Evolutionary conservation across 2,797 vertebrate genomes (phyloP).

Genomic region (Anguilla marmorata): DNA sequence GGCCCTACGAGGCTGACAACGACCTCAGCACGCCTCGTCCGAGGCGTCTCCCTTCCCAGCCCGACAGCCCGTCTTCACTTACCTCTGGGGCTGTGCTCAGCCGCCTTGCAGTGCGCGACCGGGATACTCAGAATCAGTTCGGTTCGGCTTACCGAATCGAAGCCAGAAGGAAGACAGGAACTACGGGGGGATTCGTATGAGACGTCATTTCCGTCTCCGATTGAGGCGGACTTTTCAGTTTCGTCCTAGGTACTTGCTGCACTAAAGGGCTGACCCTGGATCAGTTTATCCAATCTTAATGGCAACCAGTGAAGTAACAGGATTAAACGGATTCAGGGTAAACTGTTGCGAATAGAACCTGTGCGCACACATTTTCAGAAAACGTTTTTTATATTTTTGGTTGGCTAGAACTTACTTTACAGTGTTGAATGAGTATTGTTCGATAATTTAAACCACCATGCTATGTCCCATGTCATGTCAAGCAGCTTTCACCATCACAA

Average conservation of each 20-base stretch:
- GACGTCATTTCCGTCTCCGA: constrained; percentile 69
- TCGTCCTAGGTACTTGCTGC: background rate
- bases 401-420: background rate
- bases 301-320: background rate
- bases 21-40: constrained; percentile 33
- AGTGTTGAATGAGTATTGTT: background rate
- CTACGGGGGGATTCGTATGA: constrained; percentile 58
- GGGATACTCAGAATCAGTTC: constrained; percentile 46
- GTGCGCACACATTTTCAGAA: background rate
- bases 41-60: background rate
- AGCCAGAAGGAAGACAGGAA: constrained; percentile 62
- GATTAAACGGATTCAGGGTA: constrained; percentile 5
- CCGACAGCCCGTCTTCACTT: constrained; percentile 46
- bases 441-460: background rate
- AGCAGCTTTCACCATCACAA: background rate
- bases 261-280: background rate
- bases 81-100: constrained; percentile 57
- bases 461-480: background rate
- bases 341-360: background rate
- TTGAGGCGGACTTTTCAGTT: constrained; percentile 17
- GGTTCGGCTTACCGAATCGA: constrained; percentile 50
- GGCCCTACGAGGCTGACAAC: constrained; percentile 62
- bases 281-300: background rate
- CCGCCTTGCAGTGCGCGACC: constrained; percentile 36
- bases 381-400: background rate